Percentiles rank a stretch among this genome's conserved stretches.
Evolutionary conservation across 2,888 invertebrate species (phyloP).

Genomic region (Coleophora flavipennella): DNA sequence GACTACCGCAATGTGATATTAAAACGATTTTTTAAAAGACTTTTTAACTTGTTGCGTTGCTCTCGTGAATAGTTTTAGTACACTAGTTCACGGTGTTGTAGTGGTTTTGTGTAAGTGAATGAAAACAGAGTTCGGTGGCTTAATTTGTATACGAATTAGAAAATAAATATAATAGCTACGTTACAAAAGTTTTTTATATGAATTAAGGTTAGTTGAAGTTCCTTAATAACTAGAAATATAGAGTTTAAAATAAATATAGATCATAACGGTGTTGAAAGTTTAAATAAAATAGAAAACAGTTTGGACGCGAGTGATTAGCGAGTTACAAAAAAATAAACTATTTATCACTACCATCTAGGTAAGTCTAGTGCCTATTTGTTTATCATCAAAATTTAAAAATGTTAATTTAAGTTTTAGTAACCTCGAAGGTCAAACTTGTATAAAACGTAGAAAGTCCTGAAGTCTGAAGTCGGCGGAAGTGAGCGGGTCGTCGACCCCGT

Average conservation of each 20-base stretch:
- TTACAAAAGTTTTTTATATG: too few relatives aligned
- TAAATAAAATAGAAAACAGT: neutral
- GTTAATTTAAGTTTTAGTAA: neutral
- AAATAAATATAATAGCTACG: neutral
- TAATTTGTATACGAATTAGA: conserved; percentile 21
- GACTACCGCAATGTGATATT: conserved; percentile 42
- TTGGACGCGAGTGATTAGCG: neutral
- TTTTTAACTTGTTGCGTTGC: conserved; percentile 24
- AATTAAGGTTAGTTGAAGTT: too few relatives aligned
- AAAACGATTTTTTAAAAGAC: conserved; percentile 16
- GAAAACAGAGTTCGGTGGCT: conserved; percentile 15
- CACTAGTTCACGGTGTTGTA: neutral
- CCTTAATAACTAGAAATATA: too few relatives aligned
- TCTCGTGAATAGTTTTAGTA: conserved; percentile 6
- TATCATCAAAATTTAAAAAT: neutral
- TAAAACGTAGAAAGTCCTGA: too few relatives aligned
- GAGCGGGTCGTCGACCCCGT: conserved; percentile 56
- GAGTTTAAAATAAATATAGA: too few relatives aligned
- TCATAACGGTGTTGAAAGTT: neutral
- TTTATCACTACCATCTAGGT: too few relatives aligned
- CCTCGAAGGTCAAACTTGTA: neutral
- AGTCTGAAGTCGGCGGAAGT: neutral
- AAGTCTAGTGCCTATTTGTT: neutral
- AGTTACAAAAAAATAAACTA: too few relatives aligned
- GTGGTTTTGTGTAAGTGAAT: conserved; percentile 6